These are phyloP conservation scores for Physeter macrocephalus DNA, from an alignment of 2,113 vertebrate genomes.

Conservation along the genomic window DNA sequence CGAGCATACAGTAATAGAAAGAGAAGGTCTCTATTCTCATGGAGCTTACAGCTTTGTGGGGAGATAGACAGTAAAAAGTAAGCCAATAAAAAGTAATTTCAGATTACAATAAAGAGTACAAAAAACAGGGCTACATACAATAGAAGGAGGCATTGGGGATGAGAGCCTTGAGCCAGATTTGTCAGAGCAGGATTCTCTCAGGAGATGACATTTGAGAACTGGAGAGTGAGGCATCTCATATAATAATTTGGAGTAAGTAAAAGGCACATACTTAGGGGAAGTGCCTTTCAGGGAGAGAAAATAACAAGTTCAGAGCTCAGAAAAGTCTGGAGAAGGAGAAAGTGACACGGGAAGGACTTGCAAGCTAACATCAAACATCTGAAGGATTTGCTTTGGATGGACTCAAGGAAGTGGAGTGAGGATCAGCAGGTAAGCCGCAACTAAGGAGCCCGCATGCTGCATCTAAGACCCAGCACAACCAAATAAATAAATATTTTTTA, in stretches of 20 bases:
- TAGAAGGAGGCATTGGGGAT: no score
- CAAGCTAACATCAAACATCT: not conserved
- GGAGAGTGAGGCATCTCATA: fast-evolving
- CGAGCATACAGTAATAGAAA: not conserved
- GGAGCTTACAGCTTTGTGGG: not conserved
- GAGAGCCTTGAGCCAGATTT: not conserved
- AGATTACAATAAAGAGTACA: not conserved
- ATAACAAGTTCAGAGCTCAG: not conserved
- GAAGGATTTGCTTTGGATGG: not conserved
- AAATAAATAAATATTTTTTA: no score
- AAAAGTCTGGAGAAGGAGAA: not conserved
- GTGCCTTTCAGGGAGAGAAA: not conserved
- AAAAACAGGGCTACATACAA: no score
- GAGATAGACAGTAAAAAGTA: not conserved
- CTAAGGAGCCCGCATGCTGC: no score
- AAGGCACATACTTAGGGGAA: no score
- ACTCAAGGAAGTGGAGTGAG: not conserved
- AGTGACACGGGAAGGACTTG: not conserved
- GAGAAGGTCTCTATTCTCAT: not conserved
- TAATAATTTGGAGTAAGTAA: not conserved
- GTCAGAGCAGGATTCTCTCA: not conserved
- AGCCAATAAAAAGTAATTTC: not conserved
- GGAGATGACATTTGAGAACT: not conserved
- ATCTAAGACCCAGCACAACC: no score
- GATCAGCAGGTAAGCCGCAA: not conserved